A percentile compares a stretch with the other conserved stretches of the same genome.
Conservation (phyloP, 2,888 invertebrate genomes). For the Mythimna albipuncta region DNA sequence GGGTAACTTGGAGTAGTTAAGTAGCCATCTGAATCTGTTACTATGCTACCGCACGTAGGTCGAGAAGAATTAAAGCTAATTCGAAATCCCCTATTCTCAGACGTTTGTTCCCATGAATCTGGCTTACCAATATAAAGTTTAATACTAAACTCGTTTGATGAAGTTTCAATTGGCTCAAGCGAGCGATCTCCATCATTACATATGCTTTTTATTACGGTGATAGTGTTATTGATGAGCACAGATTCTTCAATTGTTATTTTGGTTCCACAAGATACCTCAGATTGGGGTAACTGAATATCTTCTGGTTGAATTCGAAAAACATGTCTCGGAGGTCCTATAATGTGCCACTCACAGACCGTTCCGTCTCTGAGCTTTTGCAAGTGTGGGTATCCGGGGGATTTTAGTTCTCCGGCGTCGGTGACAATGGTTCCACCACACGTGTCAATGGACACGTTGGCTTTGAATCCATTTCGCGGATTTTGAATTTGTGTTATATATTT, state of each 20-base stretch:
- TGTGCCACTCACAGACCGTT: conserved; percentile 93
- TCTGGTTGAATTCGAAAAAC: conserved; percentile 73
- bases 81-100: conserved; percentile 89
- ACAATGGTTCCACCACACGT: conserved; percentile 92
- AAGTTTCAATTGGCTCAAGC: conserved; percentile 72
- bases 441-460: conserved; percentile 92
- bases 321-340: conserved; percentile 85
- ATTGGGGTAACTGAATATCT: conserved; percentile 75
- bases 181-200: conserved; percentile 69
- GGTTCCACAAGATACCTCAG: conserved; percentile 77
- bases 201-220: conserved; percentile 72
- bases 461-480: conserved; percentile 95
- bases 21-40: conserved; percentile 92
- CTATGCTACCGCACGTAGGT: conserved; percentile 92
- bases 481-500: conserved; percentile 93
- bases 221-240: conserved; percentile 74
- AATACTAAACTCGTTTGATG: conserved; percentile 78
- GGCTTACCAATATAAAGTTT: conserved; percentile 78
- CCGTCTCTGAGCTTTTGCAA: conserved; percentile 87
- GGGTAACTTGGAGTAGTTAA: conserved; percentile 94
- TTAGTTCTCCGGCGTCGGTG: conserved; percentile 90
- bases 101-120: conserved; percentile 74
- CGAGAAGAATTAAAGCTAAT: conserved; percentile 91
- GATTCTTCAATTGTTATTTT: conserved; percentile 81
- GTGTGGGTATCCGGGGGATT: conserved; percentile 93